A percentile compares a stretch with the other conserved stretches of the same genome.
These are phyloP conservation scores for Catalaphyllia jardinei DNA, from an alignment of 64 coral and sea anemone species.

Conservation along the genomic window DNA sequence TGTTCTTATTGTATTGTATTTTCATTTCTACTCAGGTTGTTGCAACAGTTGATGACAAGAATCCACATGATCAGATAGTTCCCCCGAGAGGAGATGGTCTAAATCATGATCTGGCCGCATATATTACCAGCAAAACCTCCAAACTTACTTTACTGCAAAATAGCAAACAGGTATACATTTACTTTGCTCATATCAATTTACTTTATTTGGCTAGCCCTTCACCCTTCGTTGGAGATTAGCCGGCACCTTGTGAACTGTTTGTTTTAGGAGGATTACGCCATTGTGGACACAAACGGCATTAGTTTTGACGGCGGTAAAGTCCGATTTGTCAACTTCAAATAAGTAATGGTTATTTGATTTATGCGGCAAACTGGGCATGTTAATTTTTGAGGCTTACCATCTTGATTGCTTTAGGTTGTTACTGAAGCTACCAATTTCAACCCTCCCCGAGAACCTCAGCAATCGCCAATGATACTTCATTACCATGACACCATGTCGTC, in stretches of 20 bases:
- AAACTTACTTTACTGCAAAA: conserved; percentile 68
- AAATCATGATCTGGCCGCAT: conserved; percentile 73
- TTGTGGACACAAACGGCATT: too few relatives aligned
- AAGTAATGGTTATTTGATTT: too few relatives aligned
- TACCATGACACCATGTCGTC: conserved; percentile 58
- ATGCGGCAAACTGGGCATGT: too few relatives aligned
- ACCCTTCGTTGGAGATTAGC: too few relatives aligned
- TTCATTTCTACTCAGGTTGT: conserved; percentile 49
- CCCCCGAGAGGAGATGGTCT: conserved; percentile 85
- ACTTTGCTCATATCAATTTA: too few relatives aligned
- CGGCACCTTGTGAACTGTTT: too few relatives aligned
- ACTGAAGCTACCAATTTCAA: background rate
- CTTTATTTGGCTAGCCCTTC: too few relatives aligned
- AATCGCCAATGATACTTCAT: conserved; percentile 58
- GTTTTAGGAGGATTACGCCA: too few relatives aligned
- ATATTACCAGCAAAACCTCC: conserved; percentile 65
- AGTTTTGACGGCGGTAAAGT: too few relatives aligned
- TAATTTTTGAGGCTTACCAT: background rate
- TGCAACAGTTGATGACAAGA: conserved; percentile 85
- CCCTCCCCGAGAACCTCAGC: background rate
- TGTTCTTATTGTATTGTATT: background rate
- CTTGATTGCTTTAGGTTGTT: conserved; percentile 37
- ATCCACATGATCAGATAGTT: conserved; percentile 68
- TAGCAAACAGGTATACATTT: conserved; percentile 69
- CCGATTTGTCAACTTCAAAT: too few relatives aligned